phyloP scores from a whole-genome alignment of 92 coral and sea anemone species.

The Scolanthus callimorphus region DNA sequence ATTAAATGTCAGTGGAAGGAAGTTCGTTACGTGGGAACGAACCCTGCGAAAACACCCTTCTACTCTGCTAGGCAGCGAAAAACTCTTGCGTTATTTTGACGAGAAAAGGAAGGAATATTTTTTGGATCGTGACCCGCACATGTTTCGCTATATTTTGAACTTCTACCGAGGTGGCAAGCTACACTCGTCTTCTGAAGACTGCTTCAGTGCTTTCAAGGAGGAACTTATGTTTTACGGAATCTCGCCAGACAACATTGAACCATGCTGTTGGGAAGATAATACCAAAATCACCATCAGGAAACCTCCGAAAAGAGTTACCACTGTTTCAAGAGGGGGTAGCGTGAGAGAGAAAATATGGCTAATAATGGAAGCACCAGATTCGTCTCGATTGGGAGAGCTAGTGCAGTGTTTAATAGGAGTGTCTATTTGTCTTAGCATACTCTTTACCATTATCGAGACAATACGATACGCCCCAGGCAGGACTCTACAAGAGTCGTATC shows the following conservation, averaged over 20 bases:
- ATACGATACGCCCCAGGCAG: constrained; percentile 16
- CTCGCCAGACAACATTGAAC: constrained; percentile 47
- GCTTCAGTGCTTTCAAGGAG: constrained; percentile 69
- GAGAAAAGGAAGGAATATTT: constrained; percentile 74
- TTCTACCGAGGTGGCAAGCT: constrained; percentile 90
- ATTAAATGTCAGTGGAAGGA: constrained; percentile 86
- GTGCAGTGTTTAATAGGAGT: constrained; percentile 67
- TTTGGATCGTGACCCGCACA: constrained; percentile 92
- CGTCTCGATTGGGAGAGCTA: constrained; percentile 34
- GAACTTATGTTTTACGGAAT: constrained; percentile 86
- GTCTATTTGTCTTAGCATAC: constrained; percentile 66
- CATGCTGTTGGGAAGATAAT: constrained; percentile 81
- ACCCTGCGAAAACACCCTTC: constrained; percentile 86
- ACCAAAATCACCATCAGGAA: constrained; percentile 17
- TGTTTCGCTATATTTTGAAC: constrained; percentile 88
- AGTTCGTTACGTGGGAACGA: constrained; percentile 82
- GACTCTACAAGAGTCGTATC: constrained; percentile 56
- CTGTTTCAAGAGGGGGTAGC: neutral
- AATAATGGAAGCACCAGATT: constrained; percentile 54
- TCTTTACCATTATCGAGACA: constrained; percentile 62
- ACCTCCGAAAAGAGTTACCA: constrained; percentile 3
- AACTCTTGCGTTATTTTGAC: constrained; percentile 61
- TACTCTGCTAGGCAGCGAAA: constrained; percentile 88
- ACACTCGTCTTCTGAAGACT: constrained; percentile 82
- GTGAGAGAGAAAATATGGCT: constrained; percentile 51